phyloP scores from a whole-genome alignment of 2,888 invertebrate genomes.

The Pseudococcus jackbeardsleyi region DNA sequence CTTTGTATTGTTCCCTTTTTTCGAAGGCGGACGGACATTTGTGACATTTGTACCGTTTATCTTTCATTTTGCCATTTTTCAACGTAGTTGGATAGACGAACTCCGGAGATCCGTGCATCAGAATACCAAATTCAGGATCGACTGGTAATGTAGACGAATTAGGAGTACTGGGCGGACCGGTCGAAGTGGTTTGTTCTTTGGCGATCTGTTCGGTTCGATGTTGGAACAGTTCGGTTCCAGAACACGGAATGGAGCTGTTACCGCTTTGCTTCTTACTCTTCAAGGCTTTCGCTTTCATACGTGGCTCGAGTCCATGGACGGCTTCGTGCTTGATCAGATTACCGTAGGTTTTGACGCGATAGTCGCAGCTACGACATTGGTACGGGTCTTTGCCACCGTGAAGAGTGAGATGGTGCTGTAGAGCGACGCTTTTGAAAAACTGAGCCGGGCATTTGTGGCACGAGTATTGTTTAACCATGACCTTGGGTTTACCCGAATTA shows the following conservation, averaged over 20 bases:
- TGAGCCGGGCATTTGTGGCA: conserved; percentile 81
- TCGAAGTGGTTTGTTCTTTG: conserved; percentile 40
- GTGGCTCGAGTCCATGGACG: conserved; percentile 69
- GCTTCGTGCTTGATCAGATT: conserved; percentile 78
- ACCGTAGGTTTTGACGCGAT: conserved; percentile 78
- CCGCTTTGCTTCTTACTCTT: neutral
- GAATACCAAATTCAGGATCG: conserved; percentile 78
- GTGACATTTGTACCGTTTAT: conserved; percentile 85
- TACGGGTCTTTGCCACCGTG: conserved; percentile 77
- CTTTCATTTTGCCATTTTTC: conserved; percentile 81
- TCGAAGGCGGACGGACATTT: conserved; percentile 91
- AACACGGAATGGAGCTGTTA: conserved; percentile 71
- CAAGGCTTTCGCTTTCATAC: conserved; percentile 27
- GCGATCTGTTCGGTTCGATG: conserved; percentile 70
- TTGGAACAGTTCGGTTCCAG: conserved; percentile 78
- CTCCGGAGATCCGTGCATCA: conserved; percentile 82
- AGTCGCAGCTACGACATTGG: conserved; percentile 80
- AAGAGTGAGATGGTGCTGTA: conserved; percentile 79
- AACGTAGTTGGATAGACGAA: conserved; percentile 82
- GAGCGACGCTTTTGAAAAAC: conserved; percentile 80
- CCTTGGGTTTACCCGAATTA: conserved; percentile 68
- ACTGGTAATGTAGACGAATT: conserved; percentile 68
- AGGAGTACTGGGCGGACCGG: neutral
- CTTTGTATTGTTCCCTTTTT: conserved; percentile 86
- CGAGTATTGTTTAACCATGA: conserved; percentile 68